These are phyloP conservation scores for Elephas maximus DNA, from an alignment of 2,113 vertebrate genomes.

Conservation along the genomic window DNA sequence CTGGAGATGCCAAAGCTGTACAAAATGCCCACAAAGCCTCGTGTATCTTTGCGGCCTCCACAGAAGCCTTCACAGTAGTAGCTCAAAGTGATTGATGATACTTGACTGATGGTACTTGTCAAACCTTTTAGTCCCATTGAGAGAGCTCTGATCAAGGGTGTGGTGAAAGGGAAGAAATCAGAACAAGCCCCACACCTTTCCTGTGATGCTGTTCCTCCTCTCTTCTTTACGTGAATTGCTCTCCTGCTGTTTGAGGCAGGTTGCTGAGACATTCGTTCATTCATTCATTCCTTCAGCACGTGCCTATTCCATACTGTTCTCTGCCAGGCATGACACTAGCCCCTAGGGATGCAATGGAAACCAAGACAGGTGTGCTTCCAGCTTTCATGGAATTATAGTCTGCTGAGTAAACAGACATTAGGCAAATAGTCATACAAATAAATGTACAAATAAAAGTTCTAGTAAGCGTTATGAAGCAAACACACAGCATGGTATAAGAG, in stretches of 20 bases:
- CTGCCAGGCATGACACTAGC: not conserved
- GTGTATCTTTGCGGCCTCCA: not conserved
- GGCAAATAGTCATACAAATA: not conserved
- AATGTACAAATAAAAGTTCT: too few relatives aligned
- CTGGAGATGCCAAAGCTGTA: not conserved
- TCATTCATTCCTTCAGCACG: not conserved
- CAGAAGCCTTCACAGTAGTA: not conserved
- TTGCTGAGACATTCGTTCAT: not conserved
- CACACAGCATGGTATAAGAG: not conserved
- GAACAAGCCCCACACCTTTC: not conserved
- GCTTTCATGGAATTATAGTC: not conserved
- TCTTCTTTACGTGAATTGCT: not conserved
- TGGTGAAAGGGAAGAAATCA: not conserved
- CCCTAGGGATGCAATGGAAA: not conserved
- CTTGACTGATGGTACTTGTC: too few relatives aligned
- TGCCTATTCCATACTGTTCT: not conserved
- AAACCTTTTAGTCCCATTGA: not conserved
- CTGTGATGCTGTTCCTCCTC: not conserved
- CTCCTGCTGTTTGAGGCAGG: not conserved
- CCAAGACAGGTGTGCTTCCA: not conserved
- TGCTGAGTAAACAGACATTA: not conserved
- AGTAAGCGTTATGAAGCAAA: not conserved
- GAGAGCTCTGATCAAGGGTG: not conserved
- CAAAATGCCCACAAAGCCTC: not conserved
- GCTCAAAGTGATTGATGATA: not conserved